A percentile compares a stretch with the other conserved stretches of the same genome.
Evolutionary conservation across 2,113 vertebrate genomes (phyloP).

Genomic region (Cacatua alba): DNA sequence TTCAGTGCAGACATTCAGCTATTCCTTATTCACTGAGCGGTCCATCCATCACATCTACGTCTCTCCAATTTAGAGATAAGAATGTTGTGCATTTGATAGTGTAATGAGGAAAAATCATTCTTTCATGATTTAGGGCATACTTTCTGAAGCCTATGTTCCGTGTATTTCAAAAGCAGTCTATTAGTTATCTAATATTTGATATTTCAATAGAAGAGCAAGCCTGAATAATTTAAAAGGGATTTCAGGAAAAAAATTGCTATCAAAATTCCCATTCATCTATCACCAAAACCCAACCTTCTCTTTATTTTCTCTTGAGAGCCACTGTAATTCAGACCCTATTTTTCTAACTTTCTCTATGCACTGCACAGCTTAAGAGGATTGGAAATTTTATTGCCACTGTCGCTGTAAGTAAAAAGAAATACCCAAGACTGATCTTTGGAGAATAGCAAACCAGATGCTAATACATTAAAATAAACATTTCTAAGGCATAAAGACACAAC

Average conservation of each 20-base stretch:
- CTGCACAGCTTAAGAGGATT: not conserved
- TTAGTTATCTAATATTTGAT: not conserved
- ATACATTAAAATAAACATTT: not conserved
- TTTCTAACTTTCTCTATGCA: not conserved
- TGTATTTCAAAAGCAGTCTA: not conserved
- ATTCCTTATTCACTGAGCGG: not conserved
- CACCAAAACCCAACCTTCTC: not conserved
- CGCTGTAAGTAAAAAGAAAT: slow-evolving; percentile 8
- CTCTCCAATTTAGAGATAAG: not conserved
- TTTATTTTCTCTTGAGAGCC: not conserved
- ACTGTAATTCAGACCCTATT: not conserved
- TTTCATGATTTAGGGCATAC: not conserved
- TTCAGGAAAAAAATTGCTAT: not conserved
- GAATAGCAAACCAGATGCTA: not conserved
- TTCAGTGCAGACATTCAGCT: not conserved
- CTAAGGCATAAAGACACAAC: not conserved
- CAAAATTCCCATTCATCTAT: not conserved
- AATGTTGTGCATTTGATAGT: not conserved
- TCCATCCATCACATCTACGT: not conserved
- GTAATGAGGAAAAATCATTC: not conserved
- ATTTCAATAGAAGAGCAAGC: not conserved
- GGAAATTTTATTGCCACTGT: not conserved
- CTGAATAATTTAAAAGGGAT: not conserved
- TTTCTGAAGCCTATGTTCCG: not conserved
- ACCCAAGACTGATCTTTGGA: not conserved